Evolutionary conservation across 2,888 invertebrate genomes (phyloP).

Genomic region (Ditula angustiorana): DNA sequence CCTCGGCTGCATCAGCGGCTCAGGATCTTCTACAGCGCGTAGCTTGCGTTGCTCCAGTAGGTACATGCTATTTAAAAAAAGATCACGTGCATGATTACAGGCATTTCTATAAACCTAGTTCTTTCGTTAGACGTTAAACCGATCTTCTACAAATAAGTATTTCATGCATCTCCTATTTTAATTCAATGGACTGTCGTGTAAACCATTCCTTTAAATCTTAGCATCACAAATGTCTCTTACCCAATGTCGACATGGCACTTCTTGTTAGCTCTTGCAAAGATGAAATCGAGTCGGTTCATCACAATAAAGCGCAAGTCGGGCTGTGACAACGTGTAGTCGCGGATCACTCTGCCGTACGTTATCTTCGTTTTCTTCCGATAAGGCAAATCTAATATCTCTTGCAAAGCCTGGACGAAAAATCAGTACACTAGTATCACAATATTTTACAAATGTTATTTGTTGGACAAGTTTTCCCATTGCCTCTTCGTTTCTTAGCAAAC

Average conservation of each 20-base stretch:
- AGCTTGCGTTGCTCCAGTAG: not conserved
- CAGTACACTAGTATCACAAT: too few relatives aligned
- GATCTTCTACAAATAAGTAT: too few relatives aligned
- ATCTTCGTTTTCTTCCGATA: not conserved
- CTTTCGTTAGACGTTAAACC: too few relatives aligned
- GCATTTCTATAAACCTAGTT: too few relatives aligned
- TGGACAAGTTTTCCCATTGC: too few relatives aligned
- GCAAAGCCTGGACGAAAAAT: not conserved
- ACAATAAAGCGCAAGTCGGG: not conserved
- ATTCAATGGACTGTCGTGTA: too few relatives aligned
- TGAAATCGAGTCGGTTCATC: constrained; percentile 2
- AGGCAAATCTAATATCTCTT: not conserved
- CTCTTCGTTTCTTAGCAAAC: too few relatives aligned
- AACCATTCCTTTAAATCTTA: too few relatives aligned
- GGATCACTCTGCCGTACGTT: not conserved
- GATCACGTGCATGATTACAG: not conserved
- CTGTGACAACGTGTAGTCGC: not conserved
- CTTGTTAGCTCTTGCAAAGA: not conserved
- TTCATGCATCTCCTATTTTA: too few relatives aligned
- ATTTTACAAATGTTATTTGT: too few relatives aligned
- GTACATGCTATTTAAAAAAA: not conserved
- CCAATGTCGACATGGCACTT: not conserved
- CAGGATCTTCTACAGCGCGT: not conserved
- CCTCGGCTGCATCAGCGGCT: not conserved
- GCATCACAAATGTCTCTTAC: not conserved